A percentile compares a stretch with the other conserved stretches of the same genome.
phyloP scores from a whole-genome alignment of 23 tunicate species.

The Halocynthia roretzi region DNA sequence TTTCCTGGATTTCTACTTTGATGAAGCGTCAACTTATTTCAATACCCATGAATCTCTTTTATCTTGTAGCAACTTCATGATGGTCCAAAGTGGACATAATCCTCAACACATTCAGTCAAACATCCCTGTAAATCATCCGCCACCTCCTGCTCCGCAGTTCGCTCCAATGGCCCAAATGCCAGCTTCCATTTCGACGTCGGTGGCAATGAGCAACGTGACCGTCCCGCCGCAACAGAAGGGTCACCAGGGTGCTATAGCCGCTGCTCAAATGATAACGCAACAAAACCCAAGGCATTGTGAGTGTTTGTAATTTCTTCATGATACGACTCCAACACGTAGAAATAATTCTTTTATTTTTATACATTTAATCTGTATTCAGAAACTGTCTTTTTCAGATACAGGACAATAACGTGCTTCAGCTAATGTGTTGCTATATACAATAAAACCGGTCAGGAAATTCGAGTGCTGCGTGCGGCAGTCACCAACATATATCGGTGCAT shows the following conservation, averaged over 20 bases:
- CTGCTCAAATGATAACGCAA: no score
- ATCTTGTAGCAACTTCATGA: background rate
- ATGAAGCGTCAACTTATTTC: background rate
- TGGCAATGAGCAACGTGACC: background rate
- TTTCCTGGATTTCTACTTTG: background rate
- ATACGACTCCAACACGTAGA: no score
- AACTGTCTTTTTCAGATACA: no score
- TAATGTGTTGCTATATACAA: no score
- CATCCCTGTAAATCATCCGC: conserved; percentile 2
- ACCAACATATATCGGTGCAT: no score
- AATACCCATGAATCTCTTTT: background rate
- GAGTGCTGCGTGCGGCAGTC: no score
- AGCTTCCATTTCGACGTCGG: background rate
- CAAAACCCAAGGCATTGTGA: no score
- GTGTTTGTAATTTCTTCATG: no score
- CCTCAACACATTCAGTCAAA: background rate
- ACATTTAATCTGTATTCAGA: no score
- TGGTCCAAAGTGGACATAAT: conserved; percentile 3
- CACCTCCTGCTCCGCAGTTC: background rate
- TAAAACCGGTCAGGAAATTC: no score
- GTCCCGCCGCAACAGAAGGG: conserved; percentile 5
- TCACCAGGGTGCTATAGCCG: background rate
- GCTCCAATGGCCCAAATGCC: background rate
- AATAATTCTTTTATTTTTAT: no score
- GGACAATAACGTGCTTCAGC: no score